phyloP scores from a whole-genome alignment of 1,140 invertebrate genomes.

The Brachionus asplanchnoidis region DNA sequence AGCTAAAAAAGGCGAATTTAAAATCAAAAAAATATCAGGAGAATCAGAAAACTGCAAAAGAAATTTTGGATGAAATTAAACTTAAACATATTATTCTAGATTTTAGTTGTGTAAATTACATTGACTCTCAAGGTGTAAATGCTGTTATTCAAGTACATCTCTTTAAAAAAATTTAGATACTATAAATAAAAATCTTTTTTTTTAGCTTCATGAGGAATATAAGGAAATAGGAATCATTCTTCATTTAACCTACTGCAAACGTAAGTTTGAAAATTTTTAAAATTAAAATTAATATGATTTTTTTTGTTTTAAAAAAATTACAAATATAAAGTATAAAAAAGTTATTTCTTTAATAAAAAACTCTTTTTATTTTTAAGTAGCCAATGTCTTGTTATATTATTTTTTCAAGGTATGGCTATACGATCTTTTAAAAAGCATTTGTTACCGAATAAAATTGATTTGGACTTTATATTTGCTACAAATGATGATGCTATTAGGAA shows the following conservation, averaged over 20 bases:
- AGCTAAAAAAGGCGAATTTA: constrained; percentile 10
- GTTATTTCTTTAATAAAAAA: too few relatives aligned
- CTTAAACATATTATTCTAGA: constrained; percentile 34
- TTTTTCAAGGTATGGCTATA: background rate
- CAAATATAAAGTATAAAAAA: too few relatives aligned
- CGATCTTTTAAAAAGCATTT: background rate
- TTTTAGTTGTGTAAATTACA: constrained; percentile 39
- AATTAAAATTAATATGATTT: too few relatives aligned
- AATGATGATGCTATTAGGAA: constrained; percentile 11
- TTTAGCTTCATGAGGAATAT: constrained; percentile 13
- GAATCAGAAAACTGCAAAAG: background rate
- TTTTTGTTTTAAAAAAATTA: background rate
- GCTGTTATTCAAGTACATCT: constrained; percentile 20
- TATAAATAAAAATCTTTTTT: too few relatives aligned
- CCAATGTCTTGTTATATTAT: background rate
- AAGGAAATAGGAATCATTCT: constrained; percentile 19
- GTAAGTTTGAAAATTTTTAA: background rate
- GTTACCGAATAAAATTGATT: background rate
- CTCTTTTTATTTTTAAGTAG: too few relatives aligned
- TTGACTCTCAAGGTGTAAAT: constrained; percentile 38
- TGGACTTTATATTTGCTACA: constrained; percentile 4
- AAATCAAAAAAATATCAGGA: background rate
- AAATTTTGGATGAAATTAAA: background rate
- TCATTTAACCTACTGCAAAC: constrained; percentile 19
- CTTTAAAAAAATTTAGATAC: too few relatives aligned